A percentile compares a stretch with the other conserved stretches of the same genome.
phyloP scores from a whole-genome alignment of 2,113 vertebrate species.

The Leptodactylus fuscus region DNA sequence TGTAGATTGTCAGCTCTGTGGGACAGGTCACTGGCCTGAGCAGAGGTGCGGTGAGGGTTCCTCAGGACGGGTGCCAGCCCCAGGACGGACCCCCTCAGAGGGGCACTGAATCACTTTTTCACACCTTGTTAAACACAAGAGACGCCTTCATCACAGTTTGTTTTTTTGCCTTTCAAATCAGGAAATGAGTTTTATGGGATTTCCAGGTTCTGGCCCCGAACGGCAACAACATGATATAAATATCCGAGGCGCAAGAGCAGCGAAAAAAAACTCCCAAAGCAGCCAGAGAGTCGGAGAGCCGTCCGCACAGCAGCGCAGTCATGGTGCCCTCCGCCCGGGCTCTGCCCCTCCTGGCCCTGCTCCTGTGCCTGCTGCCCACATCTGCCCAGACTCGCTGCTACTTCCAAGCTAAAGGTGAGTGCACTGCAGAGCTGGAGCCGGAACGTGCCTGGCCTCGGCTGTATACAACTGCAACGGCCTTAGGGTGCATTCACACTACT shows the following conservation, averaged over 20 bases:
- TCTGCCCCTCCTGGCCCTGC: neutral
- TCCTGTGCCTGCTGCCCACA: neutral
- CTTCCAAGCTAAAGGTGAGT: conserved; percentile 49
- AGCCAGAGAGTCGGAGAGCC: neutral
- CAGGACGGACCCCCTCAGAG: conserved; percentile 43
- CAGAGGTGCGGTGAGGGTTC: conserved; percentile 17
- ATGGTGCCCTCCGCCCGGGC: neutral
- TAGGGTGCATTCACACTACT: too few species aligned
- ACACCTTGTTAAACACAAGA: conserved; percentile 55
- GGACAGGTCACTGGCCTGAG: neutral
- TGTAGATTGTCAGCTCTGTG: too few species aligned
- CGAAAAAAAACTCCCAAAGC: neutral
- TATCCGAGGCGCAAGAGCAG: neutral
- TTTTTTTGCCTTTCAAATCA: conserved; percentile 52
- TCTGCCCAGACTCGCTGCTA: conserved; percentile 25
- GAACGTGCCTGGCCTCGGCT: too few species aligned
- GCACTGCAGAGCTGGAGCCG: neutral
- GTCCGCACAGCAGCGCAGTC: neutral
- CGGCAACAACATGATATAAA: conserved; percentile 41
- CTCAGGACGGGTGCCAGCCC: conserved; percentile 34
- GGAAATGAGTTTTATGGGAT: conserved; percentile 60
- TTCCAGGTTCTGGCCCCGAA: conserved; percentile 51
- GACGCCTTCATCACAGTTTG: conserved; percentile 14
- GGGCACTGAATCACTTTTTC: conserved; percentile 59
- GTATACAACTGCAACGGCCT: too few species aligned